Conservation (phyloP, 2,797 vertebrate genomes). For the Brachyalestes nurse region DNA sequence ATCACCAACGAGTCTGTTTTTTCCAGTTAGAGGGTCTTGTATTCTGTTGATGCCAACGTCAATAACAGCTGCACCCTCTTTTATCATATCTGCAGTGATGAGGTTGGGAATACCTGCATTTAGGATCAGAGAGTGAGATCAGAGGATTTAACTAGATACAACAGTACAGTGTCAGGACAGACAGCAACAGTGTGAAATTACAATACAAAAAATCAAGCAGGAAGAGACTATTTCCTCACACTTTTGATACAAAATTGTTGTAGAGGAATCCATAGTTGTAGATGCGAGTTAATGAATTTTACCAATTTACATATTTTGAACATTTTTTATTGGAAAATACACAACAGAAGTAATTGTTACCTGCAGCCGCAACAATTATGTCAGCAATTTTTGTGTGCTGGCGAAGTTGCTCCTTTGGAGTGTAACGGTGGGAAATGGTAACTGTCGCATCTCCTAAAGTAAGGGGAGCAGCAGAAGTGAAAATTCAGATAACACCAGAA, state of each 20-base stretch:
- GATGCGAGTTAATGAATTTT: not conserved
- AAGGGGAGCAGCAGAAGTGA: not conserved
- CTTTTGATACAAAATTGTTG: not conserved
- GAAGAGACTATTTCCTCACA: not conserved
- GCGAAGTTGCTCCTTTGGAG: conserved; percentile 93
- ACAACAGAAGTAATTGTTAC: conserved; percentile 63
- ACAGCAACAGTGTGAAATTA: not conserved
- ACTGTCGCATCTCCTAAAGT: conserved; percentile 92
- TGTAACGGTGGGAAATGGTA: conserved; percentile 95
- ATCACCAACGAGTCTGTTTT: conserved; percentile 89
- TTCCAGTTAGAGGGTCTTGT: conserved; percentile 87
- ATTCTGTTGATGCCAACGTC: conserved; percentile 94
- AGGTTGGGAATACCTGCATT: conserved; percentile 92
- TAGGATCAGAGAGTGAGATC: conserved; percentile 5
- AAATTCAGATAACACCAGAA: not conserved
- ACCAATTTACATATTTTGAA: not conserved
- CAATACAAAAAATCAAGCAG: not conserved
- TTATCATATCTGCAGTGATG: conserved; percentile 97
- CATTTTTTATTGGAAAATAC: not conserved
- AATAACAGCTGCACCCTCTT: conserved; percentile 92
- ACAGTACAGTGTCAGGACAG: not conserved
- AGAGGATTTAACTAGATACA: not conserved
- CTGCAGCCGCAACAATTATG: conserved; percentile 93
- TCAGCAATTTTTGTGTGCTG: conserved; percentile 92
- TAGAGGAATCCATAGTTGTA: not conserved